Base-by-base conservation (phyloP, 1,140 invertebrate genomes). In the Drosophila kurseongensis region DNA sequence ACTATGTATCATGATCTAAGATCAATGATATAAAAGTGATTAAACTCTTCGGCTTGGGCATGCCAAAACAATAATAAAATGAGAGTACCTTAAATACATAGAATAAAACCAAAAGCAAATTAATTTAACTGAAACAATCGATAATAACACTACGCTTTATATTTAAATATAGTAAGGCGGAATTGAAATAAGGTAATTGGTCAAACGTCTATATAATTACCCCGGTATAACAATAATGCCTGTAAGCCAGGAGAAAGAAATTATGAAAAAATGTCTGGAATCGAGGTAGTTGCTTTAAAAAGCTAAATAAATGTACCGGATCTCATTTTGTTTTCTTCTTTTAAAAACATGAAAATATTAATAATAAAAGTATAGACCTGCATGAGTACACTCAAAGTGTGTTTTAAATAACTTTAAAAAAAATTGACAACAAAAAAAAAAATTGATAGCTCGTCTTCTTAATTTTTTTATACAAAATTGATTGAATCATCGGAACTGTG, bases 1-100 rank as follows among this genome's bases (percentile, higher is more conserved):
- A 92, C 61, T 92, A 81, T 59, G 85, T 88, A 50, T 82, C 91
- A 63, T 92, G 69, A 92, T 82, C 58, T 60, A 57, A 40, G 32
- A 60, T 40, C 5, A 48, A 40, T 16, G 5, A 61, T 63, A 52
- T 40, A n/a, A 50, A 18, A 35, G 38, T 36, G 27, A 42, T 47
- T 23, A 18, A 42, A 54, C 23, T 36, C 12, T 51, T 23, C 35
- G 61, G 52, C 55, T 67, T 74, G 55, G 60, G 61, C 48, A 82
- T 58, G 35, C 54, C 13, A 63, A 32, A 57, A 27, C 41, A 48
- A 32, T 18, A 58, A 54, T 32, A 32, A 40, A 32, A 41, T 41
- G 60, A 12, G 38, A 40, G 67, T 52, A 51, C 36, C 62, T 48
- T 59, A 59, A 41, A 59, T 4, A 41, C 6, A 58, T 16, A 71